Conservation (phyloP, 2,113 vertebrate genomes). For the Vidua macroura region DNA sequence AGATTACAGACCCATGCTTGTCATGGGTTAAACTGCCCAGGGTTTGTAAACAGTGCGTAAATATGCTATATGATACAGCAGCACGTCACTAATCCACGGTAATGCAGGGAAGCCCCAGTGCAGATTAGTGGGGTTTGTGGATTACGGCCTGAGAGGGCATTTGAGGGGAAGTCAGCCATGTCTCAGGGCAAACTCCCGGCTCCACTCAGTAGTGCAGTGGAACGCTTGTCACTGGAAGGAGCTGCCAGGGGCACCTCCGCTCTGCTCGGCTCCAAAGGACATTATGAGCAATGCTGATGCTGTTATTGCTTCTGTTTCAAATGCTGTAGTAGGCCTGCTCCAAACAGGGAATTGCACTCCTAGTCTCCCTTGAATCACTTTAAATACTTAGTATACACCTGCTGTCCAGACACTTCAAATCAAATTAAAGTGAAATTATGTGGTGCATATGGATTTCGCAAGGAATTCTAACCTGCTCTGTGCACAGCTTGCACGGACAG, state of each 20-base stretch:
- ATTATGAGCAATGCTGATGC: fast-evolving
- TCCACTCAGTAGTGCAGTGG: neutral
- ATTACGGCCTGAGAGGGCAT: constrained; percentile 45
- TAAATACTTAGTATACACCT: neutral
- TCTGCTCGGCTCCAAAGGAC: neutral
- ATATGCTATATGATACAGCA: neutral
- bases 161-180: constrained; percentile 2
- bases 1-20: neutral
- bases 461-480: neutral
- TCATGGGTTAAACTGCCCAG: neutral
- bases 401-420: neutral
- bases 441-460: neutral
- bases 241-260: neutral
- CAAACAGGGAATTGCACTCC: neutral
- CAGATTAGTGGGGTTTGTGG: constrained; percentile 51
- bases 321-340: neutral
- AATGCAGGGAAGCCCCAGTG: constrained; percentile 51
- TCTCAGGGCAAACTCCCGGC: neutral
- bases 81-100: constrained; percentile 45
- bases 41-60: neutral
- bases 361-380: neutral
- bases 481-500: neutral
- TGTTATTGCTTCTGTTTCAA: neutral
- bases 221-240: neutral
- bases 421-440: neutral